Evolutionary conservation across 2,113 vertebrate genomes (phyloP), one percentile per base, ranked within the genome.

Genomic region (Phoenicopterus ruber): DNA sequence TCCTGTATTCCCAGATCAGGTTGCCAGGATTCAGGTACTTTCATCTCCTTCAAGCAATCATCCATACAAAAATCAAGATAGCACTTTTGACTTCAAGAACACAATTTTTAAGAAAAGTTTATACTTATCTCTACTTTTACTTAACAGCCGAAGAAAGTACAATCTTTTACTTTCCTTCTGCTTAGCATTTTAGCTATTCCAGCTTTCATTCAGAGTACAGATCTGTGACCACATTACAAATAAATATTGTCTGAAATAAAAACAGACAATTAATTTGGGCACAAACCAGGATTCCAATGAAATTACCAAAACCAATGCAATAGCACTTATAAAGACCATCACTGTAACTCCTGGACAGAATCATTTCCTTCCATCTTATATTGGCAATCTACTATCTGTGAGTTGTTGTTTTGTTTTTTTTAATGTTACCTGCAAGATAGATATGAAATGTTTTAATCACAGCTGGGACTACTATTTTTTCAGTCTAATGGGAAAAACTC

Each of bases 1-100:
- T 5, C 13, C 36, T 1, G 0, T 9, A 44, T 9, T 31, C n/a
- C 59, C 63, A 34, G 13, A 49, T 13, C 38, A 63, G 29, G 6
- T 6, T 91, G 26, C 46, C 71, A 76, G 31, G 20, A 74, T 3
- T 61, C 13, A 70, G 32, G 13, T 31, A 36, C 44, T 22, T 72
- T 8, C 8, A 80, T 4, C 38, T 69, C 44, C 54, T 77, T 81
- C 36, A 50, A 86, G 44, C 58, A 83, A 57, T 11, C 28, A 74
- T 21, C 17, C 32, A 34, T 42, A 32, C 21, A 50, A 62, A 46
- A 46, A 65, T 17, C 18, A 44, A 74, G n/a, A 44, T 7, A 57
- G 57, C 19, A 65, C 5, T 57, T 54, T 11, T 25, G 38, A 87
- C 22, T 74, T 87, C 28, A 49, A 72, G 14, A 77, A 86, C 20